These are phyloP conservation scores for Heterohyrax brucei DNA, from an alignment of 2,797 vertebrate genomes.

Conservation along the genomic window DNA sequence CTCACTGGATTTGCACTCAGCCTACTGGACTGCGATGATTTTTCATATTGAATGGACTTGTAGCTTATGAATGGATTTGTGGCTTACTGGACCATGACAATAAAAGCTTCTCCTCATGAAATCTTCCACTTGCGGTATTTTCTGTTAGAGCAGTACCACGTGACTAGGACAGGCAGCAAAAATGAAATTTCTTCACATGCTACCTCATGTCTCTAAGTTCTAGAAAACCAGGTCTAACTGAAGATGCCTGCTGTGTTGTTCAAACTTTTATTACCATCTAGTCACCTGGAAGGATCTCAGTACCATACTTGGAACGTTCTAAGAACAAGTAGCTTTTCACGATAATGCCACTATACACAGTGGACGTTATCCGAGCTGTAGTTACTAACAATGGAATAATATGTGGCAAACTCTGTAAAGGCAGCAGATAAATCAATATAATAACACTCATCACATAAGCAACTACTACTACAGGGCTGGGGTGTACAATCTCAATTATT, in stretches of 20 bases:
- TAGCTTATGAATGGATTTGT: no score
- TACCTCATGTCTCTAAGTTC: not conserved
- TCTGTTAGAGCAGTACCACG: no score
- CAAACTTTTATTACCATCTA: not conserved
- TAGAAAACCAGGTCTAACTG: slow-evolving; percentile 3
- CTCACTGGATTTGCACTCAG: no score
- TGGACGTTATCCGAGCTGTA: not conserved
- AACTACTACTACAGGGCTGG: not conserved
- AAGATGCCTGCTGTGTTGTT: slow-evolving; percentile 12
- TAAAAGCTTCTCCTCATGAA: no score
- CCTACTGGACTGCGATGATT: no score
- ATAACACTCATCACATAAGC: not conserved
- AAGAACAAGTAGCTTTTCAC: slow-evolving; percentile 18
- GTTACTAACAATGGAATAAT: slow-evolving; percentile 1
- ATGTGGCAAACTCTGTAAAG: not conserved
- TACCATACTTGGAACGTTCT: slow-evolving; percentile 12
- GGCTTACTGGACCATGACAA: no score
- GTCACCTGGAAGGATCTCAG: slow-evolving; percentile 28
- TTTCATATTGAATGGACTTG: no score
- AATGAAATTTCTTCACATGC: slow-evolving; percentile 45
- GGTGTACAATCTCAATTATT: slow-evolving; percentile 11
- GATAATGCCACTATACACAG: not conserved
- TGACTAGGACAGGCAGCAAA: not conserved
- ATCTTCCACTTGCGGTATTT: no score
- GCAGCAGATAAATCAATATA: not conserved